Percentiles rank a stretch among this genome's conserved stretches.
phyloP scores from a whole-genome alignment of 2,797 vertebrate genomes.

The Microcaecilia unicolor region DNA sequence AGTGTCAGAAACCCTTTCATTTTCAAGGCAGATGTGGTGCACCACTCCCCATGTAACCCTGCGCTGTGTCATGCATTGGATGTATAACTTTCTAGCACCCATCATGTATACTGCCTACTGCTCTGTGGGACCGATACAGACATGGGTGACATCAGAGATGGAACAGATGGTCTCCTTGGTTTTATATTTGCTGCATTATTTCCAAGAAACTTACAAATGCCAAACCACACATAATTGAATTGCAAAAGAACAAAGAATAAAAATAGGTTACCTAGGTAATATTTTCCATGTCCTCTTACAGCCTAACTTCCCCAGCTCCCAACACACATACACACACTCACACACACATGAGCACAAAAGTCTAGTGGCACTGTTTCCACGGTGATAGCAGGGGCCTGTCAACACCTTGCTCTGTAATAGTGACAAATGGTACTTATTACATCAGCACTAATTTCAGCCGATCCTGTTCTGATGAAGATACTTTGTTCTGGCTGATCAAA shows the following conservation, averaged over 20 bases:
- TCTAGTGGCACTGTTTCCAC: slow-evolving; percentile 45
- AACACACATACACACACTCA: too few relatives aligned
- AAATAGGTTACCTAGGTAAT: not conserved
- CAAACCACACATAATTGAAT: fast-evolving
- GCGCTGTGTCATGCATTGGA: too few relatives aligned
- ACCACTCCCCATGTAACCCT: too few relatives aligned
- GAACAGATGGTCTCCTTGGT: too few relatives aligned
- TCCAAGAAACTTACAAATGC: not conserved
- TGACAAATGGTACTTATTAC: slow-evolving; percentile 93
- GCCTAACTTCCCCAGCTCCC: too few relatives aligned
- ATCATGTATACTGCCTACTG: too few relatives aligned
- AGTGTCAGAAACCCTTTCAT: too few relatives aligned
- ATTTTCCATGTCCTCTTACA: slow-evolving; percentile 14
- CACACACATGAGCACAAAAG: too few relatives aligned
- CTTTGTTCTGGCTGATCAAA: slow-evolving; percentile 85
- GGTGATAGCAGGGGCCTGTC: slow-evolving; percentile 69
- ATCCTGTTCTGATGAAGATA: slow-evolving; percentile 86
- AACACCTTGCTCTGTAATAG: slow-evolving; percentile 78
- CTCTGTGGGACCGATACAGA: too few relatives aligned
- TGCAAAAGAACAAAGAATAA: not conserved
- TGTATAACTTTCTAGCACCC: too few relatives aligned
- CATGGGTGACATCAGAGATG: too few relatives aligned
- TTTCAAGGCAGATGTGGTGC: too few relatives aligned
- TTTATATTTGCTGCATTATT: not conserved
- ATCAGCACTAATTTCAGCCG: slow-evolving; percentile 83